Base-by-base conservation (phyloP, 2,113 vertebrate genomes). In the human (Homo sapiens) region DNA sequence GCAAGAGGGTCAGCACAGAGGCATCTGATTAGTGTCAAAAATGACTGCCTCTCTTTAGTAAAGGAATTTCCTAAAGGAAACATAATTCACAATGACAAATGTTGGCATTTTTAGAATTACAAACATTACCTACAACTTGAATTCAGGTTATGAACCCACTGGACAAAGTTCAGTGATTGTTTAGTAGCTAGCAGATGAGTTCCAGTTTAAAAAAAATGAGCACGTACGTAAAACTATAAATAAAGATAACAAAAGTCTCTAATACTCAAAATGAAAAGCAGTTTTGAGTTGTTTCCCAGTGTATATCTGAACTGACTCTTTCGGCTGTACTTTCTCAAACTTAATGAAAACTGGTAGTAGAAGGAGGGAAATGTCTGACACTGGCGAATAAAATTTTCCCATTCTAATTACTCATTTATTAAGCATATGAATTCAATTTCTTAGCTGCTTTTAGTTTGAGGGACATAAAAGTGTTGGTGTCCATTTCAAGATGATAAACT, bases 1-100 rank as follows among this genome's bases (percentile, higher is more conserved):
- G 97, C 98, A 97, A 96, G 98, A 85, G 97, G 98, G 99, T 98
- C 98, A 98, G 97, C 98, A 98, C 97, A 68, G 98, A 98, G 98
- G 97, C 98, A 98, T 97, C 64, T 43, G 98, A 98, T 96, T 98
- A 98, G 97, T 96, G 98, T 98, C 98, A 98, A 98, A 98, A 98
- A 98, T 98, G 98, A 98, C 98, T 98, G 98, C 97, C 97, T 68
- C 0, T 97, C 98, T 97, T 98, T 96, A 96, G 97, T 79, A 96
- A 98, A 99, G 98, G 98, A 98, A 99, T 98, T 98, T 98, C 98
- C 98, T 97, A 98, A 97, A 97, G 97, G 97, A 98, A 97, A 98
- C 94, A 98, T 95, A 98, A 98, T 97, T 98, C 98, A 97, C 97
- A 83, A 96, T 98, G 97, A 98, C 98, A 98, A 98, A 98, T 96